Conservation (phyloP, 1,140 invertebrate species). For the Drosophila punjabiensis region DNA sequence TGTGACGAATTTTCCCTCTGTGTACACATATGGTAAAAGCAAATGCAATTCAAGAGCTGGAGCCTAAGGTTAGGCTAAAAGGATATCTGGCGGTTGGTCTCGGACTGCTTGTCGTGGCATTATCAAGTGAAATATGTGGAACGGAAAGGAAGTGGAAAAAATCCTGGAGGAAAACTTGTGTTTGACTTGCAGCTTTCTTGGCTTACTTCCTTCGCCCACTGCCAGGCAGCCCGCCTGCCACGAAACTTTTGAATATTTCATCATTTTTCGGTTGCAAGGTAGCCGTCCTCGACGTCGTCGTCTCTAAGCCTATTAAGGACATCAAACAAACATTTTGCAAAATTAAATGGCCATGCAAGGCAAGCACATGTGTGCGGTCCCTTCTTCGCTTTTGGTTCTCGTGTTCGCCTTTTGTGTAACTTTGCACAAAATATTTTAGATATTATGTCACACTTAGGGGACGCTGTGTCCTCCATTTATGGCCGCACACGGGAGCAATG, state of each 20-base stretch:
- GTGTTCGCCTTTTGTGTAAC: conserved; percentile 66
- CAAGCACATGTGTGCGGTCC: conserved; percentile 72
- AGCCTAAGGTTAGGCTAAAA: conserved; percentile 55
- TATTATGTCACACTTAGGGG: conserved; percentile 84
- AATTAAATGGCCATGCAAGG: conserved; percentile 83
- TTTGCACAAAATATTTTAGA: conserved; percentile 82
- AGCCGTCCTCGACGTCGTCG: conserved; percentile 21
- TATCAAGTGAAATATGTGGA: conserved; percentile 63
- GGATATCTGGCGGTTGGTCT: conserved; percentile 41
- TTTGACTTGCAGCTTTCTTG: conserved; percentile 78
- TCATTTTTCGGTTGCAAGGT: conserved; percentile 63
- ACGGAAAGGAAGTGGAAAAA: conserved; percentile 27
- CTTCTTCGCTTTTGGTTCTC: conserved; percentile 7
- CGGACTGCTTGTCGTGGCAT: conserved; percentile 47
- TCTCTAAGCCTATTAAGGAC: conserved; percentile 83
- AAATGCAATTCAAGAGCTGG: conserved; percentile 65
- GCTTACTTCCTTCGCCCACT: conserved; percentile 18
- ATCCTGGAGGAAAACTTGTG: conserved; percentile 68
- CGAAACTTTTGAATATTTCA: conserved; percentile 78
- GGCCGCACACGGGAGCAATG: conserved; percentile 52
- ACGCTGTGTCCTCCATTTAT: conserved; percentile 73
- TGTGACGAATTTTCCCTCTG: background rate
- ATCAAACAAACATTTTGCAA: conserved; percentile 84
- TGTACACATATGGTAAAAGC: conserved; percentile 44
- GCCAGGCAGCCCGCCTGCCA: conserved; percentile 26